These are phyloP conservation scores for Ginglymostoma cirratum DNA, from an alignment of 2,113 vertebrate species.

Conservation along the genomic window DNA sequence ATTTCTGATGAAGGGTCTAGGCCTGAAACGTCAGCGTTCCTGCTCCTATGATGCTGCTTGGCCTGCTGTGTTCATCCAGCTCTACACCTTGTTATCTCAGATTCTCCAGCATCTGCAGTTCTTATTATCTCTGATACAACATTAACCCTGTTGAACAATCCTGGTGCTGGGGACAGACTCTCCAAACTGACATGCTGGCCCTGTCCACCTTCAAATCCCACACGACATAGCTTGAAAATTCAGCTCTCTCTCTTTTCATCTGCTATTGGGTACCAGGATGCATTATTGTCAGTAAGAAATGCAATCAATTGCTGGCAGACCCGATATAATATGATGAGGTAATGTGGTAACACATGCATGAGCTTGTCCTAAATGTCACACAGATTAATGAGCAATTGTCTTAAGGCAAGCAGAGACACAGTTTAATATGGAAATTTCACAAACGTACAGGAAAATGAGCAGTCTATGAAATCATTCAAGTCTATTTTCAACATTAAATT, in stretches of 20 bases:
- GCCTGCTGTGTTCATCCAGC: too few species aligned
- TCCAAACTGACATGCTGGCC: neutral
- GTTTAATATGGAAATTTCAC: neutral
- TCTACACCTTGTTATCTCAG: too few species aligned
- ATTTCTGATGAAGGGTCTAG: too few species aligned
- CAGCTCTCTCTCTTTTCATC: neutral
- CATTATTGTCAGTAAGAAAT: neutral
- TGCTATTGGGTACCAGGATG: neutral
- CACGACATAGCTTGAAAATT: neutral
- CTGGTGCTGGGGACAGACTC: neutral
- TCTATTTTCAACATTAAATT: neutral
- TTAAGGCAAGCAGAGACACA: conserved; percentile 12
- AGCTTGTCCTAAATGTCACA: neutral
- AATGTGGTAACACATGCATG: neutral
- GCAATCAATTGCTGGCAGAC: neutral
- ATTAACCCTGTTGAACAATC: too few species aligned
- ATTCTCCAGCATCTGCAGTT: too few species aligned
- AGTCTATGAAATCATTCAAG: neutral
- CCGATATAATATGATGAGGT: neutral
- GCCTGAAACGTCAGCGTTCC: too few species aligned
- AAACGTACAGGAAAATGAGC: neutral
- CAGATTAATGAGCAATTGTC: neutral
- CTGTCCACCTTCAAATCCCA: neutral
- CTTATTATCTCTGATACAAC: too few species aligned
- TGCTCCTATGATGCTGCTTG: too few species aligned